Percentiles rank a stretch among this genome's conserved stretches.
phyloP scores from a whole-genome alignment of 1,140 invertebrate genomes.

The Drosophila insularis region DNA sequence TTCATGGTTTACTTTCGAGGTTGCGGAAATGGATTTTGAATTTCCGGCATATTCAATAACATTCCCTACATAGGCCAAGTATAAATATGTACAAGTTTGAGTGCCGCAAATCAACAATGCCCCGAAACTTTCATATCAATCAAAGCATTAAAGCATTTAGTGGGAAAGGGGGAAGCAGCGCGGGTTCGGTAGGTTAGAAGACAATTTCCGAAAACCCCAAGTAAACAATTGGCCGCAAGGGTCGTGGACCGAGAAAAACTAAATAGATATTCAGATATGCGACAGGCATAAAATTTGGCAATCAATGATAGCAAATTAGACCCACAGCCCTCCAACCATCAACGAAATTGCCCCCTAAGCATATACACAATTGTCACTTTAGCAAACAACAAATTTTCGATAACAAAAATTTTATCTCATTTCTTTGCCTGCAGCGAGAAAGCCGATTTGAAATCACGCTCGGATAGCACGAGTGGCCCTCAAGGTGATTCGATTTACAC shows the following conservation, averaged over 20 bases:
- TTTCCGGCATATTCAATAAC: constrained; percentile 54
- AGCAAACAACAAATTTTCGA: constrained; percentile 48
- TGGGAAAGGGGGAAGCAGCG: background rate
- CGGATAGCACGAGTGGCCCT: constrained; percentile 82
- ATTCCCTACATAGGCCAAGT: constrained; percentile 14
- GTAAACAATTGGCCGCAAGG: constrained; percentile 44
- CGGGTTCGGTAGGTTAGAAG: background rate
- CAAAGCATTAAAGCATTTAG: background rate
- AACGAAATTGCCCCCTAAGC: too few species aligned
- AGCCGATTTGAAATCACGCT: constrained; percentile 83
- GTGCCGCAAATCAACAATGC: background rate
- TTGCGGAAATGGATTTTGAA: constrained; percentile 70
- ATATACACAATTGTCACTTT: constrained; percentile 59
- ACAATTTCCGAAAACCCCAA: constrained; percentile 59
- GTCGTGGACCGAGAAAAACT: constrained; percentile 39
- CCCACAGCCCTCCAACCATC: background rate
- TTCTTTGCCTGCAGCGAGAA: constrained; percentile 76
- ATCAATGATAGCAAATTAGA: constrained; percentile 56
- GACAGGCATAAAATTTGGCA: constrained; percentile 66
- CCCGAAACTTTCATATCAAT: background rate
- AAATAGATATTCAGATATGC: constrained; percentile 70
- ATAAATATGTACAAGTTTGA: constrained; percentile 23
- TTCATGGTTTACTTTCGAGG: constrained; percentile 39
- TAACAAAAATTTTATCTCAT: constrained; percentile 51
- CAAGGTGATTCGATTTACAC: constrained; percentile 83